These are phyloP conservation scores for Endotricha flammealis DNA, from an alignment of 2,888 invertebrate genomes.

Conservation along the genomic window DNA sequence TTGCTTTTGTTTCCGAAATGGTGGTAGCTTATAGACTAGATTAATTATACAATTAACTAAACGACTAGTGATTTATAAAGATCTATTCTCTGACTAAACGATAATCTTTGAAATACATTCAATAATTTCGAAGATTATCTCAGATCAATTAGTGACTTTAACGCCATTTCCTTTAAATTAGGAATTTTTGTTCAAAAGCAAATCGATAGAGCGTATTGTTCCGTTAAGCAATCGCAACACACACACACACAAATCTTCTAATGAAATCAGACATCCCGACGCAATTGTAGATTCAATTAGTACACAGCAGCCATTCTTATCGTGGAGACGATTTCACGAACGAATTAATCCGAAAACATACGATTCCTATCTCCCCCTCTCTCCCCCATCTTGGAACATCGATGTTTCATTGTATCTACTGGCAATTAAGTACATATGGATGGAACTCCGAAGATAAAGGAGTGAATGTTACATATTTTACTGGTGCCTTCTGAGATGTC, in stretches of 20 bases:
- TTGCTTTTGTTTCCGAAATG: no score
- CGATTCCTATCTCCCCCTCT: conserved; percentile 70
- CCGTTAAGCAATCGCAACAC: conserved; percentile 26
- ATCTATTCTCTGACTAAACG: no score
- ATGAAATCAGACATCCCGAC: conserved; percentile 73
- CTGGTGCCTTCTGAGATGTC: background rate
- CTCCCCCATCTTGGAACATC: conserved; percentile 52
- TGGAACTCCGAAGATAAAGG: conserved; percentile 21
- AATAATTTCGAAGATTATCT: no score
- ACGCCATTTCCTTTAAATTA: no score
- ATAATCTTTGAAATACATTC: no score
- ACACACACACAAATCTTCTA: conserved; percentile 52
- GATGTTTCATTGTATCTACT: conserved; percentile 64
- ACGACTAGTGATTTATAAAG: no score
- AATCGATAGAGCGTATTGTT: no score
- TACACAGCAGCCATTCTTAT: conserved; percentile 76
- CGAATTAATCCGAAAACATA: conserved; percentile 78
- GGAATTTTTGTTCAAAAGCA: no score
- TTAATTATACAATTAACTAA: no score
- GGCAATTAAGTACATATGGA: conserved; percentile 70
- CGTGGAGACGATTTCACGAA: conserved; percentile 77
- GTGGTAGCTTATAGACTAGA: no score
- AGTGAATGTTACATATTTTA: background rate
- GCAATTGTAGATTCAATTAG: conserved; percentile 78
- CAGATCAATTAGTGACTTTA: no score